A percentile compares a stretch with the other conserved stretches of the same genome.
These are phyloP conservation scores for Paracanthobrama guichenoti DNA, from an alignment of 2,113 vertebrate genomes.

Conservation along the genomic window DNA sequence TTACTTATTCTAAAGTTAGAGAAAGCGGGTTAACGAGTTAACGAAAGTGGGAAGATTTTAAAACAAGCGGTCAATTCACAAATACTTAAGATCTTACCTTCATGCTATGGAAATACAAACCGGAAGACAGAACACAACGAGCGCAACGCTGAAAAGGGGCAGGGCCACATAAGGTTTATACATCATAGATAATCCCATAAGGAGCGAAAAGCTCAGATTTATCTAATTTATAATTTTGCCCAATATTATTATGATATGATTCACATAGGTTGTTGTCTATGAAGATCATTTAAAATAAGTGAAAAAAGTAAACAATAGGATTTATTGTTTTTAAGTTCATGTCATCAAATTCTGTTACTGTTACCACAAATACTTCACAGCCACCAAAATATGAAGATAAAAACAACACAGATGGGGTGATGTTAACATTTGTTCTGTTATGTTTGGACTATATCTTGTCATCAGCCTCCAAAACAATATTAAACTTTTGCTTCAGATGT, in stretches of 20 bases:
- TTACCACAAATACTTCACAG: background rate
- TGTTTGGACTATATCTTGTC: background rate
- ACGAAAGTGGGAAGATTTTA: too few relatives aligned
- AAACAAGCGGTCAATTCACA: too few relatives aligned
- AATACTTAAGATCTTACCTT: too few relatives aligned
- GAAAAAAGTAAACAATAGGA: background rate
- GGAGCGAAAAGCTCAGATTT: background rate
- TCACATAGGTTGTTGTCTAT: background rate
- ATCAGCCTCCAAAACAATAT: background rate
- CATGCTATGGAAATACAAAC: too few relatives aligned
- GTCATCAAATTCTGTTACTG: background rate
- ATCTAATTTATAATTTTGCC: background rate
- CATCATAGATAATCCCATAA: background rate
- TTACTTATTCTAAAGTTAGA: too few relatives aligned
- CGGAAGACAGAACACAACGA: too few relatives aligned
- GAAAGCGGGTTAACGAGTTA: too few relatives aligned
- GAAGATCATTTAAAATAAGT: background rate
- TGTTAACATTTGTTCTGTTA: background rate
- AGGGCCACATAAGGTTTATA: background rate
- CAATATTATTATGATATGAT: background rate
- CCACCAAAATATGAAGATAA: background rate
- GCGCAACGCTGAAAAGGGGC: too few relatives aligned
- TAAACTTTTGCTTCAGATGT: background rate
- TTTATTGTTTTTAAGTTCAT: background rate
- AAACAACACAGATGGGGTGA: slow-evolving; percentile 5